A percentile compares a stretch with the other conserved stretches of the same genome.
phyloP scores from a whole-genome alignment of 2,888 invertebrate genomes.

The Leptinotarsa juncta region DNA sequence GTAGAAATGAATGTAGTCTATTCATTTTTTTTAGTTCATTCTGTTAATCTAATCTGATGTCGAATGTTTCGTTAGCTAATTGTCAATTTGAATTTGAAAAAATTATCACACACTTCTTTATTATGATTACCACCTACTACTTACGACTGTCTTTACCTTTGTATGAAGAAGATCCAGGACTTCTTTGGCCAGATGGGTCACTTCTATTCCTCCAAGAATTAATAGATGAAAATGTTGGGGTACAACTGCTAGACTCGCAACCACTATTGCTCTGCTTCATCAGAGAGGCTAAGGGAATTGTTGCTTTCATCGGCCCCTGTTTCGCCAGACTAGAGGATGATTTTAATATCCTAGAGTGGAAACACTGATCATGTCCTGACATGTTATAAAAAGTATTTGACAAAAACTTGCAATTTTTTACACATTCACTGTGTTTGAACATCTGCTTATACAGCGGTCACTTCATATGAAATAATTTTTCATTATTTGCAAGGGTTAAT shows the following conservation, averaged over 20 bases:
- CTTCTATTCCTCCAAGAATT: slow-evolving; percentile 75
- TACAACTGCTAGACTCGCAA: slow-evolving; percentile 72
- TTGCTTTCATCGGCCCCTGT: slow-evolving; percentile 80
- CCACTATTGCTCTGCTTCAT: slow-evolving; percentile 71
- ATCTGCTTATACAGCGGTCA: slow-evolving; percentile 19
- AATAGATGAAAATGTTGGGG: slow-evolving; percentile 75
- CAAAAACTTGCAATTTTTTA: slow-evolving; percentile 29
- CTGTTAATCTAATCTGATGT: too few relatives aligned
- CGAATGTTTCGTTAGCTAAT: too few relatives aligned
- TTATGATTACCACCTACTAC: too few relatives aligned
- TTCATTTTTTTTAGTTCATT: too few relatives aligned
- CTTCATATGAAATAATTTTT: not conserved
- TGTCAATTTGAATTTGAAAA: too few relatives aligned
- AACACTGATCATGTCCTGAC: slow-evolving; percentile 47
- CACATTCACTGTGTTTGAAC: slow-evolving; percentile 35
- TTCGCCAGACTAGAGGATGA: slow-evolving; percentile 74
- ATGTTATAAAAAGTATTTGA: slow-evolving; percentile 38
- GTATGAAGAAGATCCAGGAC: slow-evolving; percentile 79
- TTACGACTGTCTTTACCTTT: slow-evolving; percentile 70
- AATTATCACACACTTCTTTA: too few relatives aligned
- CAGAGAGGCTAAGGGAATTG: slow-evolving; percentile 80
- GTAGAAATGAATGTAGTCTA: too few relatives aligned
- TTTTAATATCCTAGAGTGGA: slow-evolving; percentile 70
- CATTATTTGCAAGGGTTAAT: not conserved
- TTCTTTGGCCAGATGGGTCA: slow-evolving; percentile 78